Conservation (phyloP, 2,888 invertebrate genomes). For the Heliconius ismenius region DNA sequence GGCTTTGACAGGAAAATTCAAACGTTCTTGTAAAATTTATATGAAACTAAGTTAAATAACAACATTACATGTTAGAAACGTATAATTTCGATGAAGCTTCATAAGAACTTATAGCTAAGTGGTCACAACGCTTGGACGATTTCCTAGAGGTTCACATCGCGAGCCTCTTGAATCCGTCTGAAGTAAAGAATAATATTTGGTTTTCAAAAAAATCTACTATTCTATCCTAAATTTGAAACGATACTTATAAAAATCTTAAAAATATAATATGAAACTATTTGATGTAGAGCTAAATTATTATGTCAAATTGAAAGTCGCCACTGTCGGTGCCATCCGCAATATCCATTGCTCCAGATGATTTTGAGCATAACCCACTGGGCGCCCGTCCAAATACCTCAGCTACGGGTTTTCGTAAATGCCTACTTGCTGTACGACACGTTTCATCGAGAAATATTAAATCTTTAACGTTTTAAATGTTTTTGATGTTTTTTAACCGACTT, state of each 20-base stretch:
- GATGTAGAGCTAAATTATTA: conserved; percentile 19
- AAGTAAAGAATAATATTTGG: no score
- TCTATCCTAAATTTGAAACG: no score
- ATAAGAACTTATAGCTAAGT: not conserved
- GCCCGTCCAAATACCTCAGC: conserved; percentile 39
- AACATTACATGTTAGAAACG: not conserved
- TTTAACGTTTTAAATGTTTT: not conserved
- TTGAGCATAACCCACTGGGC: conserved; percentile 42
- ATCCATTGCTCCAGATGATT: conserved; percentile 29
- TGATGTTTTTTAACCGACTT: not conserved
- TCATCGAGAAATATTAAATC: conserved; percentile 30
- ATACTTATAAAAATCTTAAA: not conserved
- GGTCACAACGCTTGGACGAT: not conserved
- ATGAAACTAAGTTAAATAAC: conserved; percentile 1
- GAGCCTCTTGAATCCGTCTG: no score
- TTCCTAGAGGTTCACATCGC: not conserved
- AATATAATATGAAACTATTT: conserved; percentile 2
- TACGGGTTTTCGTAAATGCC: conserved; percentile 33
- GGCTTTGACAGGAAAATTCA: conserved; percentile 37
- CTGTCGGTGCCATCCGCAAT: conserved; percentile 33
- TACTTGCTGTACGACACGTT: conserved; percentile 30
- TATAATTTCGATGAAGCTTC: not conserved
- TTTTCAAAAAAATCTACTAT: no score
- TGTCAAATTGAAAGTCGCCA: conserved; percentile 26
- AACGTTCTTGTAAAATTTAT: conserved; percentile 37